These are phyloP conservation scores for Drosophila ambigua DNA, from an alignment of 1,140 invertebrate genomes.

Conservation along the genomic window DNA sequence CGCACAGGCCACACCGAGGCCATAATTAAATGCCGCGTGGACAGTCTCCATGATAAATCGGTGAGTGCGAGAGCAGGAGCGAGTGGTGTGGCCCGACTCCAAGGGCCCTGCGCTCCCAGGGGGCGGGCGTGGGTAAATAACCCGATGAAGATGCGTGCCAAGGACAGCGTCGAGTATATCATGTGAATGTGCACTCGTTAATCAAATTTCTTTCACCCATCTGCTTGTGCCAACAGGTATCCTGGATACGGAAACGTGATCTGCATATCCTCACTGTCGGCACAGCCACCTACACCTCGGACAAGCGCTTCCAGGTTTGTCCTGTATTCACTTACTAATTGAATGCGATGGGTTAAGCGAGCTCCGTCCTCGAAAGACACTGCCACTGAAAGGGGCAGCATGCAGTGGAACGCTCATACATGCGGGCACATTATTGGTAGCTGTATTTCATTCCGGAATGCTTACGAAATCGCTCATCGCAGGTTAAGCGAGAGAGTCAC, in stretches of 20 bases:
- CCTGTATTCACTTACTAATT: slow-evolving; percentile 28
- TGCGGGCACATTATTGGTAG: too few relatives aligned
- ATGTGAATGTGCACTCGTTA: slow-evolving; percentile 43
- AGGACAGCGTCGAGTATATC: slow-evolving; percentile 38
- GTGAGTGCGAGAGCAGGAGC: slow-evolving; percentile 82
- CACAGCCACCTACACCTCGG: slow-evolving; percentile 90
- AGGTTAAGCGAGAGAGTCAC: too few relatives aligned
- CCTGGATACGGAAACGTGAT: slow-evolving; percentile 90
- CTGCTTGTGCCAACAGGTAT: slow-evolving; percentile 85
- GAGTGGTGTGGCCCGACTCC: too few relatives aligned
- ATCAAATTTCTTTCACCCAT: slow-evolving; percentile 32
- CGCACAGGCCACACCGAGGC: slow-evolving; percentile 92
- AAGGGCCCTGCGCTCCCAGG: background rate
- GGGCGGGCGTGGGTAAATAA: background rate
- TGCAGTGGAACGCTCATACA: too few relatives aligned
- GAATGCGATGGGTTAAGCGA: slow-evolving; percentile 31
- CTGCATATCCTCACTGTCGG: slow-evolving; percentile 91
- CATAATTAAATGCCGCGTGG: slow-evolving; percentile 92
- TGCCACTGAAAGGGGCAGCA: background rate
- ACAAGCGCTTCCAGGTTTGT: slow-evolving; percentile 88
- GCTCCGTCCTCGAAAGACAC: background rate
- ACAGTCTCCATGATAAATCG: slow-evolving; percentile 92
- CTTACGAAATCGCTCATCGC: too few relatives aligned
- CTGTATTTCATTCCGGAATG: too few relatives aligned
- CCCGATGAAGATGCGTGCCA: slow-evolving; percentile 31